phyloP scores from a whole-genome alignment of 1,140 invertebrate species.

The Pseudomyrmex flavicornis region DNA sequence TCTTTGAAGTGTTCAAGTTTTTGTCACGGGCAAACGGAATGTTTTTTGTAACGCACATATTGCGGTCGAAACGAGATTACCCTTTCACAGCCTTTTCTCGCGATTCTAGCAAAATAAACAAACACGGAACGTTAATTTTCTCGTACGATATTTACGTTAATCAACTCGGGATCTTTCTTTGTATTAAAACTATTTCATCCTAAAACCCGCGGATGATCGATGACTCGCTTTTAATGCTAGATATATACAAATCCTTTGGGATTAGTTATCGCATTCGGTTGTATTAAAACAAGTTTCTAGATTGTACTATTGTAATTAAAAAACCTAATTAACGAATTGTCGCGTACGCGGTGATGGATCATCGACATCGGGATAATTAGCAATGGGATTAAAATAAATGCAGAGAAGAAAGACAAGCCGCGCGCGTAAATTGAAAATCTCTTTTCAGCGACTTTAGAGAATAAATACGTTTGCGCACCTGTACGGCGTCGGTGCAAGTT shows the following conservation, averaged over 20 bases:
- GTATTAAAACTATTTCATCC: neutral
- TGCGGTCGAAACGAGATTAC: neutral
- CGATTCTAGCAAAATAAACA: neutral
- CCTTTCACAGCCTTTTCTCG: neutral
- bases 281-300: constrained; percentile 22
- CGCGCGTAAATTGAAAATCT: constrained; percentile 59
- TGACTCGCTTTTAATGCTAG: neutral
- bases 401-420: constrained; percentile 10
- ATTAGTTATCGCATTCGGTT: neutral
- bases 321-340: constrained; percentile 42
- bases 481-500: constrained; percentile 54
- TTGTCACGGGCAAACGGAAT: neutral
- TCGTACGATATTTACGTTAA: no score
- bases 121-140: constrained; percentile 6
- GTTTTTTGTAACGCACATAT: neutral
- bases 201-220: neutral
- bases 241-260: neutral
- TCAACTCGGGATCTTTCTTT: neutral
- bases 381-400: constrained; percentile 61
- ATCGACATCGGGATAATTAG: constrained; percentile 39
- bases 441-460: constrained; percentile 38
- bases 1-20: neutral
- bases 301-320: constrained; percentile 41
- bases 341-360: constrained; percentile 46
- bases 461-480: constrained; percentile 60